Evolutionary conservation across 2,888 invertebrate species (phyloP).

Genomic region (Panzeria rudis): DNA sequence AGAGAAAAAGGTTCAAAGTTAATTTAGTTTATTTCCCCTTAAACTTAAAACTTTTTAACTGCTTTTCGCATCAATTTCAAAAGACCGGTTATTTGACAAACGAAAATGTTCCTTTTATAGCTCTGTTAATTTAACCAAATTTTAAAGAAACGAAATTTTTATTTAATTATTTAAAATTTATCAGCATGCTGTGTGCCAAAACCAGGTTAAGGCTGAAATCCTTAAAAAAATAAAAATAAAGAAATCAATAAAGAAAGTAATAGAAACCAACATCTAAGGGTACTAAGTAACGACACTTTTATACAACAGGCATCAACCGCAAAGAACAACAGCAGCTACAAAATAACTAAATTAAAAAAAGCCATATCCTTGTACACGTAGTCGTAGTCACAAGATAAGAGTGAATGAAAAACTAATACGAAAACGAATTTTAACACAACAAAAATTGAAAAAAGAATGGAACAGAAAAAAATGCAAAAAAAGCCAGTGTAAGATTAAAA

Average conservation of each 20-base stretch:
- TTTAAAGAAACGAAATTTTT: conserved; percentile 8
- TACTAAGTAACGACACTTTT: conserved; percentile 4
- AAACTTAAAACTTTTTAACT: background rate
- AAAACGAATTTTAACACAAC: conserved; percentile 38
- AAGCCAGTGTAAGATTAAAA: conserved; percentile 51
- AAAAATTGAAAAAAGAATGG: conserved; percentile 2
- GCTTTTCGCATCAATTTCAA: background rate
- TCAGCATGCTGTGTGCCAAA: conserved; percentile 31
- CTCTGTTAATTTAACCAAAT: conserved; percentile 23
- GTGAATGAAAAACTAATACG: conserved; percentile 32
- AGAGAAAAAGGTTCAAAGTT: background rate
- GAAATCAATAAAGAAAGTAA: conserved; percentile 40
- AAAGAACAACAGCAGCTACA: conserved; percentile 31
- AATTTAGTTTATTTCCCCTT: background rate
- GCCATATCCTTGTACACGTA: conserved; percentile 21
- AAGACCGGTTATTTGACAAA: background rate
- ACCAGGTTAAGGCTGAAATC: conserved; percentile 69
- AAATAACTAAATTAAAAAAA: background rate
- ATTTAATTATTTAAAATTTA: conserved; percentile 44
- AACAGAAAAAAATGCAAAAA: background rate
- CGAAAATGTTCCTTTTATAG: background rate
- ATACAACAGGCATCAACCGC: conserved; percentile 30
- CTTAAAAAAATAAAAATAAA: background rate
- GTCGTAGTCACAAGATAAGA: background rate
- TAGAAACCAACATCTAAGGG: conserved; percentile 29